Percentiles rank a stretch among this genome's conserved stretches.
These are phyloP conservation scores for Heliconius sara DNA, from an alignment of 2,888 invertebrate genomes.

Conservation along the genomic window DNA sequence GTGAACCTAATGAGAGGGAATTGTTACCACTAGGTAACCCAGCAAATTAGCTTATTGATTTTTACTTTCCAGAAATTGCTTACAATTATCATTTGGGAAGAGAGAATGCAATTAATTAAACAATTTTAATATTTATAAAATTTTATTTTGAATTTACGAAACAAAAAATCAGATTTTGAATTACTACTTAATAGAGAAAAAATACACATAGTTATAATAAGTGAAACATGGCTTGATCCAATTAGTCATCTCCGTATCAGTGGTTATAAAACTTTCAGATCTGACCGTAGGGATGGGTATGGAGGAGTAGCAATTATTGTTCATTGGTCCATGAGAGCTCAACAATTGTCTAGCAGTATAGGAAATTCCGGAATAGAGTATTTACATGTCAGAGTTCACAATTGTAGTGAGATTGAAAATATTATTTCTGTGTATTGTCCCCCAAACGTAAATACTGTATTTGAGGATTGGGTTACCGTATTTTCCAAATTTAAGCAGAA, in stretches of 20 bases:
- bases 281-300: slow-evolving; percentile 36
- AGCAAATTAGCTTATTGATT: no score
- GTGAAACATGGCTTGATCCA: background rate
- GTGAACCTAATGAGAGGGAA: no score
- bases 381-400: slow-evolving; percentile 16
- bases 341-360: background rate
- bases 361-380: slow-evolving; percentile 37
- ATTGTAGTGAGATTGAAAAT: slow-evolving; percentile 28
- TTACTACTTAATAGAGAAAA: no score
- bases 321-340: slow-evolving; percentile 39
- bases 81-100: no score
- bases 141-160: no score
- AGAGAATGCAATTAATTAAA: no score
- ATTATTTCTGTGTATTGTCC: slow-evolving; percentile 29
- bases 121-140: no score
- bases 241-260: slow-evolving; percentile 13
- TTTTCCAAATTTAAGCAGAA: slow-evolving; percentile 17
- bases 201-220: no score
- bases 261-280: slow-evolving; percentile 39
- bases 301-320: slow-evolving; percentile 43
- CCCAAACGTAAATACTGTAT: slow-evolving; percentile 7
- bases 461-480: slow-evolving; percentile 26
- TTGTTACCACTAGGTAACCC: no score
- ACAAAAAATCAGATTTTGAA: no score
- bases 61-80: no score